phyloP scores from a whole-genome alignment of 1,140 invertebrate genomes.

The Ericerus pela region DNA sequence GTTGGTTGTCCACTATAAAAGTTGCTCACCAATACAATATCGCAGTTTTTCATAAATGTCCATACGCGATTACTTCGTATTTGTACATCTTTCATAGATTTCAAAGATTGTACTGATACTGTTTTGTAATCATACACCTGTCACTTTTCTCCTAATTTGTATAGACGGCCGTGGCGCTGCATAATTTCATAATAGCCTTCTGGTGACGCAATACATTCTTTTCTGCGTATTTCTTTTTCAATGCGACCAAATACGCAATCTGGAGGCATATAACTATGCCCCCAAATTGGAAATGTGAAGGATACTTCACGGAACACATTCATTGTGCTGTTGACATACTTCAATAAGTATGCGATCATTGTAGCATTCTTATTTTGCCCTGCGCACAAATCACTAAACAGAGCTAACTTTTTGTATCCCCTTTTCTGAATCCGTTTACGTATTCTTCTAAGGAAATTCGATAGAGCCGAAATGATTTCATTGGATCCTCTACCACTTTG shows the following conservation, averaged over 20 bases:
- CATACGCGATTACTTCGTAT: neutral
- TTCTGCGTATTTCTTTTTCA: constrained; percentile 24
- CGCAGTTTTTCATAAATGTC: neutral
- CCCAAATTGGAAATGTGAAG: constrained; percentile 25
- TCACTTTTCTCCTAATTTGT: constrained; percentile 14
- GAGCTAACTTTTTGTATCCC: constrained; percentile 3
- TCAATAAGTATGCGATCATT: neutral
- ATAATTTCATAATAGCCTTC: constrained; percentile 17
- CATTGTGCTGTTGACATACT: neutral
- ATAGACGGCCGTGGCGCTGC: constrained; percentile 13
- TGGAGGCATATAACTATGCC: constrained; percentile 26
- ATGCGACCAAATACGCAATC: constrained; percentile 26
- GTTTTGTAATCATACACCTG: constrained; percentile 16
- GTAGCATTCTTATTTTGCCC: constrained; percentile 9
- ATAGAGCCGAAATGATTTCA: constrained; percentile 25
- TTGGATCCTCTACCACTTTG: constrained; percentile 24
- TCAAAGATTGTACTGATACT: neutral
- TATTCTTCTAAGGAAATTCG: constrained; percentile 16
- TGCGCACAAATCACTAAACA: constrained; percentile 7
- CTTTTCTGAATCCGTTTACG: neutral
- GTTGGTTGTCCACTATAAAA: neutral
- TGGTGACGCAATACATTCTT: constrained; percentile 17
- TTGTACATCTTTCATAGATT: neutral
- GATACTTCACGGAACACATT: constrained; percentile 19
- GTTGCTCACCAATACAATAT: neutral